Evolutionary conservation across 1,140 invertebrate genomes (phyloP).

Genomic region (Heliconius eleuchia): DNA sequence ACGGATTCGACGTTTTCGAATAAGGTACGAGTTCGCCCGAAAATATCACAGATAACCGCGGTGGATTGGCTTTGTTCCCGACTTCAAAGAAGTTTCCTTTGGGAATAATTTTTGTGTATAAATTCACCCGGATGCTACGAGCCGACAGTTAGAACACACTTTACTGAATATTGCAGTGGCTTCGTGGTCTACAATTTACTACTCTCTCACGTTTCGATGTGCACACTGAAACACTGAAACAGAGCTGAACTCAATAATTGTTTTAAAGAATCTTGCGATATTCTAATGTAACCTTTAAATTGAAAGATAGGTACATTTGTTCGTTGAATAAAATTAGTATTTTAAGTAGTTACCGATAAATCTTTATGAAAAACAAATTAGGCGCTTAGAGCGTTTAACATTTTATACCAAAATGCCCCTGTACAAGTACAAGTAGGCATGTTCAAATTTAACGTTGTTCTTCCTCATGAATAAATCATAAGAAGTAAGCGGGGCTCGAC

Average conservation of each 20-base stretch:
- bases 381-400: conserved; percentile 66
- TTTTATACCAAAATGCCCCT: conserved; percentile 64
- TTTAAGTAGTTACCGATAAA: conserved; percentile 55
- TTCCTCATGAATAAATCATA: conserved; percentile 80
- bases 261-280: background rate
- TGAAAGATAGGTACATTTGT: conserved; percentile 29
- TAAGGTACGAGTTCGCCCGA: conserved; percentile 73
- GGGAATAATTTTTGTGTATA: conserved; percentile 59
- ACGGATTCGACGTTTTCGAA: conserved; percentile 77
- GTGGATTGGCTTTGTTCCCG: conserved; percentile 76
- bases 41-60: conserved; percentile 80
- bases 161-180: conserved; percentile 54
- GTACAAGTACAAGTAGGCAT: conserved; percentile 70
- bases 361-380: conserved; percentile 71
- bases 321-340: conserved; percentile 43
- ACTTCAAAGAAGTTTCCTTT: conserved; percentile 78
- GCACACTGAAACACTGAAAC: background rate
- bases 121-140: conserved; percentile 52
- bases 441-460: conserved; percentile 76
- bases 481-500: conserved; percentile 70
- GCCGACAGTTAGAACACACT: conserved; percentile 48
- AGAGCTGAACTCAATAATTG: conserved; percentile 11
- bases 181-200: conserved; percentile 48
- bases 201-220: conserved; percentile 19
- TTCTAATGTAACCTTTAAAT: conserved; percentile 21